Evolutionary conservation across 2,113 vertebrate genomes (phyloP).

Genomic region (Astur gentilis): DNA sequence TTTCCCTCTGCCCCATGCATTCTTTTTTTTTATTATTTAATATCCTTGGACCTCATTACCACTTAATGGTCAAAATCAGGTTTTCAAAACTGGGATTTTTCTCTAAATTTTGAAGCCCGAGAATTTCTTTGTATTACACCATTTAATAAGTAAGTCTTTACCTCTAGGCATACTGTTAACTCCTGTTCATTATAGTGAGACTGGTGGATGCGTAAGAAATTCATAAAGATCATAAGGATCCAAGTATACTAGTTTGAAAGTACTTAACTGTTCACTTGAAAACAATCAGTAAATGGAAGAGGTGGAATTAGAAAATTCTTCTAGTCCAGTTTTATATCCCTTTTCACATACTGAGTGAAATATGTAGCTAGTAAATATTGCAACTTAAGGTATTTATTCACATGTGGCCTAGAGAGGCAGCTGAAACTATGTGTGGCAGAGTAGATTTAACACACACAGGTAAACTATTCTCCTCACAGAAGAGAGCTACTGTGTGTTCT

Average conservation of each 20-base stretch:
- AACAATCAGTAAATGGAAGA: neutral
- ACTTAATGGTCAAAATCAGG: neutral
- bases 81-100: neutral
- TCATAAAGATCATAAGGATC: neutral
- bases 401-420: neutral
- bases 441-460: neutral
- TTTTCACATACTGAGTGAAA: neutral
- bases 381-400: neutral
- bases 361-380: neutral
- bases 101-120: neutral
- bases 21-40: neutral
- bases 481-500: neutral
- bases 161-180: neutral
- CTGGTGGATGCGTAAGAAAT: neutral
- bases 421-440: neutral
- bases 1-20: neutral
- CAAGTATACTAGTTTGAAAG: neutral
- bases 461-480: neutral
- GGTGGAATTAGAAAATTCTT: neutral
- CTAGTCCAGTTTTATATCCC: neutral
- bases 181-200: neutral
- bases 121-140: neutral
- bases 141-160: neutral
- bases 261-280: neutral
- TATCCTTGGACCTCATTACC: neutral